phyloP scores from a whole-genome alignment of 1,140 invertebrate species.

The Diprion similis region DNA sequence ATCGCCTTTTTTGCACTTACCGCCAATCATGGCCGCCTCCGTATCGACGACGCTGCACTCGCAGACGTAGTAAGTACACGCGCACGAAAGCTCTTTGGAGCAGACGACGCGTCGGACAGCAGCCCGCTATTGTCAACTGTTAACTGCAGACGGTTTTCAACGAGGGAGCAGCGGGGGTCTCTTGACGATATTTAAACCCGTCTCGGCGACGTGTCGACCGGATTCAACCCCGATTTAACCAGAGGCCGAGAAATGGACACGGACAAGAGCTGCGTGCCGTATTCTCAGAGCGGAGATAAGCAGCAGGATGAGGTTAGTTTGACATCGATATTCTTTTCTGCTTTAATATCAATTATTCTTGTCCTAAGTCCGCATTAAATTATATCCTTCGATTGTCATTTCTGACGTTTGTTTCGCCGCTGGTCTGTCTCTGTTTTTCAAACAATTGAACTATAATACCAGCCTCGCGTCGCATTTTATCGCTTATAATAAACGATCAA shows the following conservation, averaged over 20 bases:
- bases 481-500: too few species aligned
- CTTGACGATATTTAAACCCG: too few species aligned
- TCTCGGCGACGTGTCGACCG: too few species aligned
- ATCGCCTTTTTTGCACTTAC: neutral
- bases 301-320: conserved; percentile 68
- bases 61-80: too few species aligned
- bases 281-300: conserved; percentile 63
- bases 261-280: conserved; percentile 38
- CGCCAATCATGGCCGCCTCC: neutral
- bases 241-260: conserved; percentile 24
- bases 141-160: too few species aligned
- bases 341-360: conserved; percentile 3
- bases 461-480: neutral
- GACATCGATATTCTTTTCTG: neutral
- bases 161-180: too few species aligned
- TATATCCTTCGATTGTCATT: conserved; percentile 14
- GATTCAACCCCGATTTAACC: too few species aligned
- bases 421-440: conserved; percentile 21
- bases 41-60: neutral
- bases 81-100: neutral
- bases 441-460: conserved; percentile 1
- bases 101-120: neutral
- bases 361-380: conserved; percentile 12
- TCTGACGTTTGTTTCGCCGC: conserved; percentile 17
- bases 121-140: neutral